These are phyloP conservation scores for Trachurus trachurus DNA, from an alignment of 2,797 vertebrate genomes.

Conservation along the genomic window DNA sequence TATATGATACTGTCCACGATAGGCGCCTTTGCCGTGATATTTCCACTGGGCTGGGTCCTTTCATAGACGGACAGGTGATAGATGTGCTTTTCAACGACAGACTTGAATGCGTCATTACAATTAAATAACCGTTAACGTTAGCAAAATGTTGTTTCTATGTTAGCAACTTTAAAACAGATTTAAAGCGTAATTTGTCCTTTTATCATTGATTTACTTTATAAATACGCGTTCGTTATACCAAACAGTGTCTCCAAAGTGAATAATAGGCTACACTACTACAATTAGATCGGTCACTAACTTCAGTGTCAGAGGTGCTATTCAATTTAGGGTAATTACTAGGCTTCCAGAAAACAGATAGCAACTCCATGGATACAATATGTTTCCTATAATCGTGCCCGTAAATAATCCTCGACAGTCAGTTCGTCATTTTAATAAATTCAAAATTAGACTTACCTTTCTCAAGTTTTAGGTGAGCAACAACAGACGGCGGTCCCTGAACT, in stretches of 20 bases:
- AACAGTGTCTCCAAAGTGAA: rapidly evolving
- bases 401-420: neutral
- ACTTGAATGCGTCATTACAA: slow-evolving; percentile 16
- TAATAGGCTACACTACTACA: neutral
- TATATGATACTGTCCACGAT: rapidly evolving
- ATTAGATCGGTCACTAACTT: neutral
- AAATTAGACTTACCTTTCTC: slow-evolving; percentile 36
- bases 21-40: rapidly evolving
- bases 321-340: neutral
- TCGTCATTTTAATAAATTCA: neutral
- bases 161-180: neutral
- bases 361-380: neutral
- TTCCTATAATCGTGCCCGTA: neutral
- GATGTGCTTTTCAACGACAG: neutral
- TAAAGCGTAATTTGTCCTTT: no score
- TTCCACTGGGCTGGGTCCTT: neutral
- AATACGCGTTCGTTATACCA: neutral
- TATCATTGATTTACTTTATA: neutral
- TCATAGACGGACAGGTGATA: neutral
- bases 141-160: neutral
- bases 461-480: slow-evolving; percentile 6
- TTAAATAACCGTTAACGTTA: slow-evolving; percentile 2
- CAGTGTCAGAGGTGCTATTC: neutral
- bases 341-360: neutral
- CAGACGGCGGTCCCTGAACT: slow-evolving; percentile 33